Percentiles rank a stretch among this genome's conserved stretches.
These are phyloP conservation scores for Venturia canescens DNA, from an alignment of 1,140 invertebrate species.

Conservation along the genomic window DNA sequence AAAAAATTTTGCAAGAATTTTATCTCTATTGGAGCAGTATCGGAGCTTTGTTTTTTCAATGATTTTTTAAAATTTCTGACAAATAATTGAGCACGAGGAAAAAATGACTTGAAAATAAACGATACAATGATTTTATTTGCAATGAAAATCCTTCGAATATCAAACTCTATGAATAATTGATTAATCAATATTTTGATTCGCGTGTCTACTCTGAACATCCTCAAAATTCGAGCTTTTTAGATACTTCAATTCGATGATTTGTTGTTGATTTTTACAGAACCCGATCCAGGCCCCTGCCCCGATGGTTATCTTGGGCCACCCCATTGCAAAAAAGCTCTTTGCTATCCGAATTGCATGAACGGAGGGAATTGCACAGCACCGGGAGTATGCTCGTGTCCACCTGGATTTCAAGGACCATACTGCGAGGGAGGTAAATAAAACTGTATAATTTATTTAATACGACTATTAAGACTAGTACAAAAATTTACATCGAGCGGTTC, in stretches of 20 bases:
- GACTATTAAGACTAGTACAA: constrained; percentile 25
- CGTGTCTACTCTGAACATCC: background rate
- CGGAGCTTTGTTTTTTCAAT: constrained; percentile 10
- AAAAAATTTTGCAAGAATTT: background rate
- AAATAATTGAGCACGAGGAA: background rate
- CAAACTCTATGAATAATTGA: background rate
- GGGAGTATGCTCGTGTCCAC: constrained; percentile 90
- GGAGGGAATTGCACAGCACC: constrained; percentile 93
- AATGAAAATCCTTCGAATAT: too few relatives aligned
- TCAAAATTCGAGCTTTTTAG: background rate
- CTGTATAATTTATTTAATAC: constrained; percentile 24
- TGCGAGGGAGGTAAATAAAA: constrained; percentile 90
- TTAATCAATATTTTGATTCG: background rate
- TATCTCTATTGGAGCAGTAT: background rate
- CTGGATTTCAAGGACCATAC: constrained; percentile 92
- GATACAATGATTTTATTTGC: background rate
- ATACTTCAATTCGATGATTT: constrained; percentile 36
- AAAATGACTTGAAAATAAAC: background rate
- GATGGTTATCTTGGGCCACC: constrained; percentile 92
- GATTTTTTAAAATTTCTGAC: too few relatives aligned
- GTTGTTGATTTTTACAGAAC: constrained; percentile 78
- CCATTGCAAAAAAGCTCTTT: constrained; percentile 91
- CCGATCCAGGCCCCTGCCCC: constrained; percentile 92
- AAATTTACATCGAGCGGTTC: background rate
- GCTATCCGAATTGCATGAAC: constrained; percentile 95